phyloP scores from a whole-genome alignment of 2,113 vertebrate genomes.

The Chionomys nivalis region DNA sequence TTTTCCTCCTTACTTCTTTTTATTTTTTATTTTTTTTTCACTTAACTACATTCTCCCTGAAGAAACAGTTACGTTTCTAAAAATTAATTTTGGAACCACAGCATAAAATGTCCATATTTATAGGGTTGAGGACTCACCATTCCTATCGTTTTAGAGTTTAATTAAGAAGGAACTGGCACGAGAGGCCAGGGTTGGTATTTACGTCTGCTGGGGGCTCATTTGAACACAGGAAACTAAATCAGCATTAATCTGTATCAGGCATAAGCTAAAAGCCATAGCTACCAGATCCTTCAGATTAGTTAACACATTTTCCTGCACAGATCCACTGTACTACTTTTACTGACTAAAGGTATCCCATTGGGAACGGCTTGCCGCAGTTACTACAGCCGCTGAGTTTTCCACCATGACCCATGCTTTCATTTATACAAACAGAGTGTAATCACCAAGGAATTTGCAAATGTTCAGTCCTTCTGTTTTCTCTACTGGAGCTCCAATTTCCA shows the following conservation, averaged over 20 bases:
- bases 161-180: conserved; percentile 33
- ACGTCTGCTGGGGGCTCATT: not conserved
- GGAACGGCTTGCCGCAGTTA: not conserved
- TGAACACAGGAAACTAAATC: conserved; percentile 26
- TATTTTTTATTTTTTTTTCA: not conserved
- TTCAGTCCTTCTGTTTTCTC: not conserved
- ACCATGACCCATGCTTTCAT: not conserved
- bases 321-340: not conserved
- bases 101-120: conserved; percentile 37
- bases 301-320: not conserved
- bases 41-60: not conserved
- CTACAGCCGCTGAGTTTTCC: not conserved
- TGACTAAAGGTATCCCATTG: not conserved
- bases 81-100: conserved; percentile 50
- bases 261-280: conserved; percentile 1
- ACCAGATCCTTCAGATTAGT: not conserved
- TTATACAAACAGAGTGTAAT: not conserved
- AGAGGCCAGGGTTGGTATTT: conserved; percentile 4
- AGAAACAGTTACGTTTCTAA: conserved; percentile 27
- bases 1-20: not conserved
- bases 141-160: conserved; percentile 43
- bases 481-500: not conserved
- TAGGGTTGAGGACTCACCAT: not conserved
- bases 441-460: not conserved
- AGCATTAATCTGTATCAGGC: not conserved